Evolutionary conservation across 2,888 invertebrate genomes (phyloP), one percentile per base, ranked within the genome.

Genomic region (Drosophila aldrichi): DNA sequence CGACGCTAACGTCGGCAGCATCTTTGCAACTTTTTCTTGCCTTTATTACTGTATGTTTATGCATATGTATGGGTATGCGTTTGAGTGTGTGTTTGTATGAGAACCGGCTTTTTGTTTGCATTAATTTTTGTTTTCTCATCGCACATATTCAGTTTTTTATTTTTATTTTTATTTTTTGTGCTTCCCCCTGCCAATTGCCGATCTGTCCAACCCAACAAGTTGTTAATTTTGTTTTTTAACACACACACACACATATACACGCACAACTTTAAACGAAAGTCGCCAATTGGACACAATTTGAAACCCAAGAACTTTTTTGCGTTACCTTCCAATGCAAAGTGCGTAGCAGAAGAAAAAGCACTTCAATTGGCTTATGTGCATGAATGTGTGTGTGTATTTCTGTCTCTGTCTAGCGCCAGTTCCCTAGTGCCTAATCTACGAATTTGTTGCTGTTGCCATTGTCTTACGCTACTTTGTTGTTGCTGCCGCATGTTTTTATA

Each of bases 31-130:
- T 77, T 81, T 81, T 77, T 81, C 66, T 77, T 43, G 72, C 61
- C 52, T 62, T 74, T 66, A 58, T 48, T 40, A 12, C 36, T 18
- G 41, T 55, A 25, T 38, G 25, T 22, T 16, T 36, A 34, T 25
- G 48, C 8, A 22, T 20, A 38, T 52, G 10, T 22, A 20, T 38
- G 48, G 2, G 16, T 52, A 12, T 41, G 29, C 54, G 34, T 57
- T 18, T 49, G 32, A 40, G 52, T 54, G 49, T 49, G 58, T 61
- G 55, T 77, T 14, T 74, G 58, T 64, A 56, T 59, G 79, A 70
- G 90, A 84, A 88, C 83, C 90, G 83, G 83, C 90, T 84, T 84
- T 89, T 88, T 90, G 87, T 86, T 84, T 84, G 90, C 89, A 77
- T 85, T 88, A 67, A 82, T 76, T 79, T 70, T 66, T 70, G 51